phyloP scores from a whole-genome alignment of 1,140 invertebrate species.

The Drosophila prosaltans region DNA sequence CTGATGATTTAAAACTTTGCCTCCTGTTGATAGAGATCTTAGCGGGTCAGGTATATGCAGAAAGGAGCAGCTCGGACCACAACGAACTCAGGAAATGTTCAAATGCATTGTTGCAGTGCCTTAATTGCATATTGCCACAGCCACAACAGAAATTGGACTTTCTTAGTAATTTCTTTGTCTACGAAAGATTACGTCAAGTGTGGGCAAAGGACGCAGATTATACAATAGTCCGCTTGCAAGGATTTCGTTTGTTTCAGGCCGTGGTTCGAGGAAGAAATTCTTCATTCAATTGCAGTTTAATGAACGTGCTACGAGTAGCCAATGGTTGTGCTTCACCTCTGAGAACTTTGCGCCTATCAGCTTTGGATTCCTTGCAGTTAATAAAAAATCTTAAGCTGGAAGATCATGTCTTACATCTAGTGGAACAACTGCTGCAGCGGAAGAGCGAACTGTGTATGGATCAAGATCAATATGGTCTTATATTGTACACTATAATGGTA shows the following conservation, averaged over 20 bases:
- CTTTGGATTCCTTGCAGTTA: slow-evolving; percentile 53
- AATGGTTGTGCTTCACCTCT: slow-evolving; percentile 52
- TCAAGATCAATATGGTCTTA: slow-evolving; percentile 85
- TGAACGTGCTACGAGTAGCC: slow-evolving; percentile 60
- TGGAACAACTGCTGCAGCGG: slow-evolving; percentile 70
- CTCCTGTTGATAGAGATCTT: slow-evolving; percentile 52
- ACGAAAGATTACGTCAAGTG: slow-evolving; percentile 48
- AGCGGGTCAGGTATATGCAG: neutral
- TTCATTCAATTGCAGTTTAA: slow-evolving; percentile 27
- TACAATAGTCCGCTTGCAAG: slow-evolving; percentile 53
- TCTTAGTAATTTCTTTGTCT: slow-evolving; percentile 83
- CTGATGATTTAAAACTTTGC: slow-evolving; percentile 50
- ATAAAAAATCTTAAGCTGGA: slow-evolving; percentile 26
- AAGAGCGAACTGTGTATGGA: slow-evolving; percentile 86
- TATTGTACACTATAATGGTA: slow-evolving; percentile 83
- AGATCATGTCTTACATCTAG: slow-evolving; percentile 37
- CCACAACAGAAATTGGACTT: slow-evolving; percentile 84
- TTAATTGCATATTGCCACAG: slow-evolving; percentile 82
- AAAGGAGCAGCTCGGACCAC: slow-evolving; percentile 12
- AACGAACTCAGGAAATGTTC: slow-evolving; percentile 38
- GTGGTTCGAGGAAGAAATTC: slow-evolving; percentile 33
- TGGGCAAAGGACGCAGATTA: slow-evolving; percentile 35
- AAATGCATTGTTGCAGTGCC: slow-evolving; percentile 47
- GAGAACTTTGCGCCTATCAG: slow-evolving; percentile 80
- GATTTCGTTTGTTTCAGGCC: slow-evolving; percentile 58